phyloP scores from a whole-genome alignment of 2,888 invertebrate species.

The Synergus japonicus region DNA sequence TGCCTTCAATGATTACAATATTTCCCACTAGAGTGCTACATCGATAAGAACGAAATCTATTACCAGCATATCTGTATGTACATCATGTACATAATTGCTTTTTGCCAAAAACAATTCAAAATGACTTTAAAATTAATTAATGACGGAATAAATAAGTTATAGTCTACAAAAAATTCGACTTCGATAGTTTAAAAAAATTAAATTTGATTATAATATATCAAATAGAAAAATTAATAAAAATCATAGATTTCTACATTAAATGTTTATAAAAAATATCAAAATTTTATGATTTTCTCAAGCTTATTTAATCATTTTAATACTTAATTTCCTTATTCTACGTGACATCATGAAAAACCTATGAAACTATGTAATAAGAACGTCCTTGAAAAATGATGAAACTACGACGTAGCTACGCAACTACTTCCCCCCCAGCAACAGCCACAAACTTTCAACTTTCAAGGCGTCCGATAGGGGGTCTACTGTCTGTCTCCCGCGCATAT shows the following conservation, averaged over 20 bases:
- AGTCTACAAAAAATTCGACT: background rate
- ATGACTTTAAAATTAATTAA: background rate
- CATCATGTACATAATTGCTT: too few species aligned
- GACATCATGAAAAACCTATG: background rate
- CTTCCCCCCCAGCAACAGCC: conserved; percentile 39
- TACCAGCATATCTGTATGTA: too few species aligned
- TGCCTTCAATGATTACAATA: too few species aligned
- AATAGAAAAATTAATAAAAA: background rate
- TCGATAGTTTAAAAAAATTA: too few species aligned
- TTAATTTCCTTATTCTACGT: background rate
- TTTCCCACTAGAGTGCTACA: too few species aligned
- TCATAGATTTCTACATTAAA: background rate
- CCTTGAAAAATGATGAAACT: background rate
- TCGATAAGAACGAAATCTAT: too few species aligned
- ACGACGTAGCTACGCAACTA: conserved; percentile 34
- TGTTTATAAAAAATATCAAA: background rate
- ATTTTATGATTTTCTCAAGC: background rate
- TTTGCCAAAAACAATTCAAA: background rate
- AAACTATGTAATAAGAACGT: background rate
- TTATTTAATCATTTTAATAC: too few species aligned
- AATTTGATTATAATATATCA: too few species aligned
- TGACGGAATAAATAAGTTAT: background rate
- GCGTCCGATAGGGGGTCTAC: too few species aligned
- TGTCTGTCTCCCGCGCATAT: too few species aligned
- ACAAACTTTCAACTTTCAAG: background rate